Base-by-base conservation (phyloP, 2,113 vertebrate species). In the Odobenus rosmarus region DNA sequence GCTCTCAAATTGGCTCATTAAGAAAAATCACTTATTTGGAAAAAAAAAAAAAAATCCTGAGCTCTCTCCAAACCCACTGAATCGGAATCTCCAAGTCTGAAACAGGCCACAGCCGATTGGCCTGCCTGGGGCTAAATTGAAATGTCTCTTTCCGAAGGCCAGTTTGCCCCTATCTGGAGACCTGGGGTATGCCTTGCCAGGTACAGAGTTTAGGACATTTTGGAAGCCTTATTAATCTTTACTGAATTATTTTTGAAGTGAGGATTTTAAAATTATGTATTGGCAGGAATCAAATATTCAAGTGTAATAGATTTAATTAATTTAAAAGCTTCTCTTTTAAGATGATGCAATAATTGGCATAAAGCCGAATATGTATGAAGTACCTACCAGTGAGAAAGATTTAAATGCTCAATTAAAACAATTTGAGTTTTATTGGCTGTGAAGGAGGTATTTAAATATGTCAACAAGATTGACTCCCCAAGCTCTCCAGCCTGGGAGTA, bases 241-340 rank as follows among this genome's bases (percentile, higher is more conserved):
- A 76, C 69, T 74, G 93, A 92, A 93, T 92, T 46, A 96, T 92
- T 93, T 42, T 36, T 92, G 81, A 97, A 97, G 89, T 84, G 93
- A 96, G 24, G 51, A 84, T 86, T 95, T 97, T 59, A 96, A 96
- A 97, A 96, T 95, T 84, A 76, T 88, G 89, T 84, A 92, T 92
- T 93, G 74, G 93, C 82, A 92, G 87, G 59, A 95, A 96, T 81
- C 95, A 98, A 97, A 97, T 93, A 96, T 95, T 96, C 92, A 98
- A 95, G 83, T 89, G 83, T 92, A 97, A 98, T 98, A 88, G n/a
- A n/a, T 91, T 97, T 97, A 97, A 98, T 98, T 97, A 97, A 98
- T 94, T 92, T 97, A 97, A 98, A 97, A 98, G 90, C 97, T 95
- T 96, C 93, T 96, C 93, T 97, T 96, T 96, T 74, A 95, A 96